Percentiles rank a stretch among this genome's conserved stretches.
Conservation (phyloP, 1,140 invertebrate species). For the Physella acuta region DNA sequence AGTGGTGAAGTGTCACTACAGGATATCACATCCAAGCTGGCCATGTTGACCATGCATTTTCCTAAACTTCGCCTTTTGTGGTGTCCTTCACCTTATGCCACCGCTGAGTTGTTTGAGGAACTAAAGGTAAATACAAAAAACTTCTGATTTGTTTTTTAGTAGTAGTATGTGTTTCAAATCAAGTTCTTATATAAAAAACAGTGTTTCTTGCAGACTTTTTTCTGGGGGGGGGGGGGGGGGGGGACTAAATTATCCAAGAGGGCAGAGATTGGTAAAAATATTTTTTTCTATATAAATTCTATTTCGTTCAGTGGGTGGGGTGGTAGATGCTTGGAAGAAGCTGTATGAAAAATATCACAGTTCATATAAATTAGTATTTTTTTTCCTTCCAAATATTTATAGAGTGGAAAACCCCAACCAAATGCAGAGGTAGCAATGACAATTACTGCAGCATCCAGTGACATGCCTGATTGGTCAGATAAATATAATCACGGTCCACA, state of each 20-base stretch:
- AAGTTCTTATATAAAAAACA: too few species aligned
- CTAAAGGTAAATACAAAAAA: too few species aligned
- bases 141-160: too few species aligned
- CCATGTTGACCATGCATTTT: constrained; percentile 92
- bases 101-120: constrained; percentile 89
- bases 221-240: too few species aligned
- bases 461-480: constrained; percentile 44
- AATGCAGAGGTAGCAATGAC: constrained; percentile 68
- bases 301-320: too few species aligned
- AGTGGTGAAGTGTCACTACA: constrained; percentile 75
- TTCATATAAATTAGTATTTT: not conserved
- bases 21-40: constrained; percentile 76
- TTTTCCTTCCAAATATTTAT: not conserved
- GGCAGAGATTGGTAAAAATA: not conserved
- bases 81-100: constrained; percentile 92
- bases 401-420: constrained; percentile 68
- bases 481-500: constrained; percentile 58
- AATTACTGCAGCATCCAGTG: constrained; percentile 41
- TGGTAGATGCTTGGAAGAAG: not conserved
- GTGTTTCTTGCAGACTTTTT: too few species aligned
- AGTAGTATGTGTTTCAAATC: too few species aligned
- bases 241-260: too few species aligned
- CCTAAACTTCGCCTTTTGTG: constrained; percentile 88
- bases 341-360: not conserved
- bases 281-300: too few species aligned